Base-by-base conservation (phyloP, 2,888 invertebrate genomes). In the Ophion obscuratus region DNA sequence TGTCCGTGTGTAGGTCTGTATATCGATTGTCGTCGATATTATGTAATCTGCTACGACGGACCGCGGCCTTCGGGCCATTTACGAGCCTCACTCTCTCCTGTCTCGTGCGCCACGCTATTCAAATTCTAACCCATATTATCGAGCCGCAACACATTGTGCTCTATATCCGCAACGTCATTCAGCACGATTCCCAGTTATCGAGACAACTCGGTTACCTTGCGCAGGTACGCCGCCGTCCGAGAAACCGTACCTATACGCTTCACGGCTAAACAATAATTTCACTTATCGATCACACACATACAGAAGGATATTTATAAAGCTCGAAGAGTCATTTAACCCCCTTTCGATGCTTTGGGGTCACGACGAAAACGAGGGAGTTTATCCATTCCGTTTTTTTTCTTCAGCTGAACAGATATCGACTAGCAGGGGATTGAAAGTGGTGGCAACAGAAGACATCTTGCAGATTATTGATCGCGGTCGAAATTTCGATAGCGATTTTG, bases 101-200 rank as follows among this genome's bases (percentile, higher is more conserved):
- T 62, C 68, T 47, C 31, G 44, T 80, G 64, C 70, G 27, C 62
- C 78, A 73, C 75, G 82, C 85, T 87, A 88, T 88, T 88, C 86
- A 88, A 87, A 88, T 87, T 88, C 47, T 84, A 83, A 86, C 87
- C 88, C 82, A 87, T 83, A 87, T 87, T 80, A 76, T 75, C 64
- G 67, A 85, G 71, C 71, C 20, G 73, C 78, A 68, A 66, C 67
- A 64, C 47, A 73, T 76, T 61, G 82, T 64, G 81, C 77, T 20
- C 81, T 81, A 78, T 74, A 81, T 85, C 66, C 70, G 82, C 82
- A 57, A 57, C 62, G 77, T 85, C 79, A 80, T 85, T 79, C 64
- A 82, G 79, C 67, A 40, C 62, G 74, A 74, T 20, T 27, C 36
- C n/a, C 44, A 36, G 24, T 20, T 40, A 7, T 74, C 66, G 59